Evolutionary conservation across 2,797 vertebrate species (phyloP), one percentile per base, ranked within the genome.

Genomic region (Enteromius paludinosus): DNA sequence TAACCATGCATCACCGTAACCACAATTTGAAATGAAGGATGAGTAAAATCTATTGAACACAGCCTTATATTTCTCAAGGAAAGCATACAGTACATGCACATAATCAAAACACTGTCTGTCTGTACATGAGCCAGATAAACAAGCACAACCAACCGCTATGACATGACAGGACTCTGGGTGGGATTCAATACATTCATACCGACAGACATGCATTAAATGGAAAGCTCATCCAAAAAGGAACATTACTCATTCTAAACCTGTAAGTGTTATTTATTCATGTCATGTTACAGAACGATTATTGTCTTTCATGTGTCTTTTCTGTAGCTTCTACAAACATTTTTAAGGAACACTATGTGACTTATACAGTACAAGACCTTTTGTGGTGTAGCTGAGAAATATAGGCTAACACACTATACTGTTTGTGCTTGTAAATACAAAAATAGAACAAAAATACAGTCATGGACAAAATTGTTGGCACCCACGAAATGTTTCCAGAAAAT

Each of bases 71-170:
- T 65, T 35, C 20, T 68, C 20, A 41, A 68, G 35, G 1, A 41
- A 68, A 41, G 65, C 78, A 79, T 62, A 23, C n/a, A 23, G 54
- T 56, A 10, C 47, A 49, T 17, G 65, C 68, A 45, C 41, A 45
- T 15, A 70, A 68, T 23, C 41, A 45, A 70, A 70, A 45, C 68
- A 70, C 38, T 45, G 41, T 56, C 41, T 41, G 54, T 18, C 35
- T 61, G 30, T 43, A 70, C 15, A 52, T 38, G 35, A 2, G n/a
- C 49, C 28, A 52, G 41, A 54, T 65, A 79, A 68, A 79, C 33
- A 68, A 69, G 54, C n/a, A 12, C 15, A 33, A 70, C 47, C 52
- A 79, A 70, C 35, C 35, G 47, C 69, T 71, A 30, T 69, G 28
- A 71, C 54, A 80, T 14, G 41, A 25, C 66, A 45, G 0, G 20